Evolutionary conservation across 2,113 vertebrate species (phyloP), one percentile per base, ranked within the genome.

Genomic region (Alexandromys fortis): DNA sequence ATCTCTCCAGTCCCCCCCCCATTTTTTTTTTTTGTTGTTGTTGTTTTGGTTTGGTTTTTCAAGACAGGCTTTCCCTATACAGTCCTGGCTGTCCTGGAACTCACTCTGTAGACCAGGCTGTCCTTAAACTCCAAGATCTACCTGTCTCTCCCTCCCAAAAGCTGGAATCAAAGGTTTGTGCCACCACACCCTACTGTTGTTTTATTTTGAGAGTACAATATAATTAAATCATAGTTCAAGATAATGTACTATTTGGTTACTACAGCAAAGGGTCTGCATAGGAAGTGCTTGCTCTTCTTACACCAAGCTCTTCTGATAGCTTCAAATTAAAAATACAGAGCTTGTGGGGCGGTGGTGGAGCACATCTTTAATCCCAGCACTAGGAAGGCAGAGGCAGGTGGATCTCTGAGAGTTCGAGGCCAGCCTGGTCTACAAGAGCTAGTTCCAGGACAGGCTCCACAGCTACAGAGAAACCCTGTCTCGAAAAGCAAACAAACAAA

Each of bases 271-370:
- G 81, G 47, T 26, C 79, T 89, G 9, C 30, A 77, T 88, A 47
- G 55, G 76, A 94, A 93, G n/a, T 63, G 24, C 52, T 17, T 89
- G 49, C 52, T 95, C 28, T 67, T 92, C 33, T 81, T 88, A 76
- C 75, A 67, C 10, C 22, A 12, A 86, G 77, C 55, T 65, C 0
- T 90, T 94, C 78, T 75, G 55, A 87, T 65, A 68, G 45, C 47
- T 94, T 85, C 65, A 65, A 94, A 35, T 47, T 90, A 65, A 88
- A 96, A 92, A 92, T 22, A 35, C 24, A 89, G 65, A 83, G 30
- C 33, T 92, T 94, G 55, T 21, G 5, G 17, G 17, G 55, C 17
- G 1, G 55, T 58, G 55, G 17, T 58, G 17, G 55, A 0, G 1
- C 17, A 55, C 14, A 3, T 3, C 52, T 55, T 55, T 55, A 55